Base-by-base conservation (phyloP, 1,140 invertebrate species). In the Pseudomyrmex flavicornis region DNA sequence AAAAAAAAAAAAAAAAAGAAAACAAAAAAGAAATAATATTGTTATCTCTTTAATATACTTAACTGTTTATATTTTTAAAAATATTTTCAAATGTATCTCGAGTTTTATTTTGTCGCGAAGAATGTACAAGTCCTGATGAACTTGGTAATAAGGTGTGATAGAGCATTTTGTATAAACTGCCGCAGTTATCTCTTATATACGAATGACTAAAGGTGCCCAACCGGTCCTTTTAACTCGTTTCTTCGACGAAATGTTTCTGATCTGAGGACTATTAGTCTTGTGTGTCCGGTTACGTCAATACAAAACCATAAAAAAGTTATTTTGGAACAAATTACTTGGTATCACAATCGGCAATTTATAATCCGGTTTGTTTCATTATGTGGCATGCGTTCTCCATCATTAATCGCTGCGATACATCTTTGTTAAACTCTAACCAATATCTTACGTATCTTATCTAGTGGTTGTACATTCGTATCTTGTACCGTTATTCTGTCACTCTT, bases 201-300 rank as follows among this genome's bases (percentile, higher is more conserved):
- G 76, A 61, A 50, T 61, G 44, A 17, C 54, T 59, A 79, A 79
- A 65, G 76, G 54, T 66, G 76, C 54, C 76, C 22, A 66, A 79
- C 76, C 65, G 76, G 76, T 80, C 54, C 76, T 54, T 79, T 80
- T 59, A 72, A 69, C 20, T 79, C 50, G 76, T 12, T 46, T 80
- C 76, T 80, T 80, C 54, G 66, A 80, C 66, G 66, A 80, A 80
- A 80, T 48, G 54, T 59, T 70, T 15, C 44, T 5, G n/a, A n/a
- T 15, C 44, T 5, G n/a, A n/a, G 26, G 48, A 68, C 20, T 65
- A 80, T 80, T 80, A 80, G 76, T 80, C 59, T 66, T 66, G 76
- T 65, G 54, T 70, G 65, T 20, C 15, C 20, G 66, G 76, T 80
- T 72, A n/a, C 76, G 44, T 72, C 66, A 80, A 22, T 26, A 66